These are phyloP conservation scores for Teleogryllus occipitalis DNA, from an alignment of 1,140 invertebrate genomes.

Conservation along the genomic window DNA sequence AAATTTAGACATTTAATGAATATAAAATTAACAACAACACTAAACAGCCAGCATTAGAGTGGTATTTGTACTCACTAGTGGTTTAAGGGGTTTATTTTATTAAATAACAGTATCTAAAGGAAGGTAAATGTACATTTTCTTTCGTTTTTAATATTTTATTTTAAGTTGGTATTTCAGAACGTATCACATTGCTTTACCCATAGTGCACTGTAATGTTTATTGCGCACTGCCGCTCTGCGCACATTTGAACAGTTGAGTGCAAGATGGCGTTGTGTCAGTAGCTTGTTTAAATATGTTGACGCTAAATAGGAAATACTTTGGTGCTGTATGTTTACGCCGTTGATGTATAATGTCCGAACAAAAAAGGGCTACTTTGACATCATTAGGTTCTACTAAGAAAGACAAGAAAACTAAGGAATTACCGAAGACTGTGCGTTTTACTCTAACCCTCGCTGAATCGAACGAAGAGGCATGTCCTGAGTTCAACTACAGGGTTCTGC, in stretches of 20 bases:
- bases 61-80: too few relatives aligned
- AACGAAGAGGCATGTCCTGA: constrained; percentile 55
- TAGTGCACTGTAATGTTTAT: constrained; percentile 18
- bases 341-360: constrained; percentile 42
- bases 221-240: constrained; percentile 17
- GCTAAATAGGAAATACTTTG: constrained; percentile 21
- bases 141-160: too few relatives aligned
- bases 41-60: too few relatives aligned
- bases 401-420: constrained; percentile 39
- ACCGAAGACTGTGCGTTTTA: constrained; percentile 47
- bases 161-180: background rate
- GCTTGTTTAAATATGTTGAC: constrained; percentile 23
- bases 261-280: constrained; percentile 21
- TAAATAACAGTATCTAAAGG: too few relatives aligned
- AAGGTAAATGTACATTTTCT: too few relatives aligned
- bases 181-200: constrained; percentile 9
- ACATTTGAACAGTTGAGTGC: constrained; percentile 19
- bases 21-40: too few relatives aligned
- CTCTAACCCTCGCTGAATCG: constrained; percentile 48
- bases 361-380: constrained; percentile 44
- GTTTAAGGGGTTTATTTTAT: too few relatives aligned
- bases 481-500: constrained; percentile 54
- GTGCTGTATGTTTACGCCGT: constrained; percentile 19
- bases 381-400: constrained; percentile 31
- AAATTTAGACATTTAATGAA: too few relatives aligned